Conservation (phyloP, 92 coral and sea anemone genomes). For the Umimayanthus kanabou region DNA sequence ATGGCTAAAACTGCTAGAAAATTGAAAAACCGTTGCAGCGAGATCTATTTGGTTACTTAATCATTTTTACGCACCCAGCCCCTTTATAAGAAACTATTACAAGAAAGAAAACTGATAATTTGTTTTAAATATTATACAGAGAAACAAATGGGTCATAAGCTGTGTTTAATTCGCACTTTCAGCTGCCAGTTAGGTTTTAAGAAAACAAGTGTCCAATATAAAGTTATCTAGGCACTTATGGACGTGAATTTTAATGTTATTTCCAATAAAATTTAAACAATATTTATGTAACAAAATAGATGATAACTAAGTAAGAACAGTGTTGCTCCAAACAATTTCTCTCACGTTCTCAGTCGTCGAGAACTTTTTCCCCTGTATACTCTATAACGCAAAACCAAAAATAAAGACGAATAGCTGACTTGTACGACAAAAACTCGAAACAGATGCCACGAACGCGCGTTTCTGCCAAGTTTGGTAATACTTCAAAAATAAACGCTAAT, state of each 20-base stretch:
- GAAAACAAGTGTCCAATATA: constrained; percentile 3
- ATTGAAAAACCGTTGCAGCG: neutral
- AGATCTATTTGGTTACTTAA: neutral
- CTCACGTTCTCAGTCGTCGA: too few species aligned
- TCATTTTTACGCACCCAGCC: neutral
- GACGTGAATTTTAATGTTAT: neutral
- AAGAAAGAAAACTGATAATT: neutral
- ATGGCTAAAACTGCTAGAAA: neutral
- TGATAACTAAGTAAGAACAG: neutral
- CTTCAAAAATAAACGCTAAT: too few species aligned
- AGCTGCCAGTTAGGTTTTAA: constrained; percentile 1
- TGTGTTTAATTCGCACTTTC: neutral
- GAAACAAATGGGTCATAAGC: constrained; percentile 2
- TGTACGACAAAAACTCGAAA: too few species aligned
- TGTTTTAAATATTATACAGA: constrained; percentile 9
- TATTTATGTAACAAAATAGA: neutral
- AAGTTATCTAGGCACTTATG: neutral
- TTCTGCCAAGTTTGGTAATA: too few species aligned
- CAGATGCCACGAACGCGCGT: too few species aligned
- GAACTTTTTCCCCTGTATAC: too few species aligned
- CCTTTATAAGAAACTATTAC: neutral
- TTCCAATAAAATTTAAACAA: neutral
- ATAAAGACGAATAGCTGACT: too few species aligned
- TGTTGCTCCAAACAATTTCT: too few species aligned
- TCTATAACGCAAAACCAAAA: too few species aligned